A percentile compares a stretch with the other conserved stretches of the same genome.
These are phyloP conservation scores for Aelia acuminata DNA, from an alignment of 2,888 invertebrate genomes.

Conservation along the genomic window DNA sequence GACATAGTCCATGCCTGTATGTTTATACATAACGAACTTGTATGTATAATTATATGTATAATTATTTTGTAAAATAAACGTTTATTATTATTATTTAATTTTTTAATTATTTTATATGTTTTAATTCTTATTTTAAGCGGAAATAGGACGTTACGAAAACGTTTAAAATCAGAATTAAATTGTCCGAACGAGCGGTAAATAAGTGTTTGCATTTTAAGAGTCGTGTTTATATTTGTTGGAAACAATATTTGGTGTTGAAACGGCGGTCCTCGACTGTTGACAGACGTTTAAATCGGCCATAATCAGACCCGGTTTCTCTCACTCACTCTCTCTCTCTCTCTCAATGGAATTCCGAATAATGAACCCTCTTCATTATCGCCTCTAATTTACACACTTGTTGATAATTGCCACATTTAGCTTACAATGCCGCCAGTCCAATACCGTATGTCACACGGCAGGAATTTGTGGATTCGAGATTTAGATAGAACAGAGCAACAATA, in stretches of 20 bases:
- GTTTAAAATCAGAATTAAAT: neutral
- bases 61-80: no score
- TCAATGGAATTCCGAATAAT: slow-evolving; percentile 55
- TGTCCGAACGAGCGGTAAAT: neutral
- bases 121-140: neutral
- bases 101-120: neutral
- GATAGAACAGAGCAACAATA: neutral
- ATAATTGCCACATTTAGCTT: slow-evolving; percentile 50
- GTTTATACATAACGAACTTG: no score
- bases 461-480: neutral
- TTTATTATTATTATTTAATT: neutral
- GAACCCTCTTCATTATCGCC: slow-evolving; percentile 52
- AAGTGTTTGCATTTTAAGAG: slow-evolving; percentile 3
- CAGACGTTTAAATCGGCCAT: slow-evolving; percentile 57
- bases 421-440: neutral
- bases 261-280: slow-evolving; percentile 38
- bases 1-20: no score
- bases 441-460: neutral
- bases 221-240: slow-evolving; percentile 42
- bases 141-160: neutral
- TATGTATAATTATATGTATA: no score
- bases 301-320: neutral
- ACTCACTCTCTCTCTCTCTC: slow-evolving; percentile 33
- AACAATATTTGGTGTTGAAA: slow-evolving; percentile 46
- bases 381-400: slow-evolving; percentile 57